phyloP scores from a whole-genome alignment of 1,140 invertebrate genomes.

The Scaptomyza graminum region DNA sequence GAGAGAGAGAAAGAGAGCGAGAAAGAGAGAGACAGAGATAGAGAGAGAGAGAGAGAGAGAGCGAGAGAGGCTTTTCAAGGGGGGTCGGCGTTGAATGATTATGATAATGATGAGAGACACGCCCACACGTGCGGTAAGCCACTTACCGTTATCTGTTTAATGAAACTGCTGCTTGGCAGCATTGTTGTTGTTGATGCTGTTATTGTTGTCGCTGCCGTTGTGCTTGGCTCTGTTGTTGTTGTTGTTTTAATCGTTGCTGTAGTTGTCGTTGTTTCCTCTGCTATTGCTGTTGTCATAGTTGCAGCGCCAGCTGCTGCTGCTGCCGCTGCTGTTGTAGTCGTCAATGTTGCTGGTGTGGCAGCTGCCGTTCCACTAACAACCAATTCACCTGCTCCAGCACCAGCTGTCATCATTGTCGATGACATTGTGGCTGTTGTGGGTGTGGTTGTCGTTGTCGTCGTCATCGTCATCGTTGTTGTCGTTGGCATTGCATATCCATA shows the following conservation, averaged over 20 bases:
- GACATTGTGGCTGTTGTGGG: neutral
- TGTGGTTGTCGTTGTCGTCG: constrained; percentile 17
- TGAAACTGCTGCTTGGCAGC: constrained; percentile 75
- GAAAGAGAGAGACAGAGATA: neutral
- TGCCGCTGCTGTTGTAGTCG: constrained; percentile 15
- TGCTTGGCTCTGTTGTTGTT: constrained; percentile 29
- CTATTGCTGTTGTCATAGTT: constrained; percentile 28
- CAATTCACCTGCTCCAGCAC: constrained; percentile 8
- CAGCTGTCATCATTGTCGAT: neutral
- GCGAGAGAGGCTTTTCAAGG: neutral
- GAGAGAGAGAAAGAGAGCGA: neutral
- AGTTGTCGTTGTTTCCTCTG: constrained; percentile 7
- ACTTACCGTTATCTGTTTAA: constrained; percentile 83
- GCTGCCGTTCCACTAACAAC: constrained; percentile 25
- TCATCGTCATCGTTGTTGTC: constrained; percentile 23
- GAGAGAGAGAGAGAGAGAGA: neutral
- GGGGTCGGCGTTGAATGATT: neutral
- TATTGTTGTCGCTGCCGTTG: constrained; percentile 49
- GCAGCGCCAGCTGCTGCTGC: constrained; percentile 21
- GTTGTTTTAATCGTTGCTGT: constrained; percentile 32
- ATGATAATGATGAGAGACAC: constrained; percentile 42
- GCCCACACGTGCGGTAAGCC: constrained; percentile 63
- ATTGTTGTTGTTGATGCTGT: constrained; percentile 57
- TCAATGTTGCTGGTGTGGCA: constrained; percentile 34
- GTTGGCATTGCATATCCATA: constrained; percentile 42